Base-by-base conservation (phyloP, 2,797 vertebrate species). In the Hippocampus kuda region DNA sequence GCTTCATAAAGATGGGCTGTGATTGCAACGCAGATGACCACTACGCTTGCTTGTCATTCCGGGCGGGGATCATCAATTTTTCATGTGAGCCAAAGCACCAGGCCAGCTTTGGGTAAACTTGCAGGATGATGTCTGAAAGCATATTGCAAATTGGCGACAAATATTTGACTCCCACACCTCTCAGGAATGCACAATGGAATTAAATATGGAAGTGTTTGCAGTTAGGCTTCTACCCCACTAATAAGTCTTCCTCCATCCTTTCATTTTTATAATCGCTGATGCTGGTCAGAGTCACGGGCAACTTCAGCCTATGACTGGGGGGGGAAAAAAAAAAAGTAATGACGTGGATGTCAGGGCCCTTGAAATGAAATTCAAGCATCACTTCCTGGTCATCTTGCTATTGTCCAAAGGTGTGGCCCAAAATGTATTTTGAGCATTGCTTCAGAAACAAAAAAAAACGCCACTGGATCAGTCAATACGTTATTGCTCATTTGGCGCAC, bases 1-100 rank as follows among this genome's bases (percentile, higher is more conserved):
- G 34, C 5, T 81, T 90, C 88, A 90, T 84, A 86, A 66, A 46
- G 48, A 73, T 79, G 78, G 76, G 81, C 83, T 78, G 60, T 75
- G 79, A 79, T 74, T 84, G 79, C 83, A 81, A 86, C 83, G 80
- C 9, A 71, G 74, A 86, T 81, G 80, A 87, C 83, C 82, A 85
- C 79, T 78, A 75, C 80, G 22, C 72, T 74, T 77, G 86, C 86
- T 84, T 83, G 81, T 87, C 81, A 84, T 84, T 86, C 79, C 79
- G 76, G 81, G 82, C 64, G 86, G 89, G 64, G 79, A 88, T 90
- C 85, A 85, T 88, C 84, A 74, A 90, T 86, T 68, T 75, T 65
- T 69, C 81, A 77, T 86, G 83, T 86, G 53, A 65, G 53, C 60
- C 65, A 78, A 80, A 72, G 77, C 38, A 68, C 72, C 72, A 49